Conservation (phyloP, 2,113 vertebrate species). For the Sigmodon hispidus region DNA sequence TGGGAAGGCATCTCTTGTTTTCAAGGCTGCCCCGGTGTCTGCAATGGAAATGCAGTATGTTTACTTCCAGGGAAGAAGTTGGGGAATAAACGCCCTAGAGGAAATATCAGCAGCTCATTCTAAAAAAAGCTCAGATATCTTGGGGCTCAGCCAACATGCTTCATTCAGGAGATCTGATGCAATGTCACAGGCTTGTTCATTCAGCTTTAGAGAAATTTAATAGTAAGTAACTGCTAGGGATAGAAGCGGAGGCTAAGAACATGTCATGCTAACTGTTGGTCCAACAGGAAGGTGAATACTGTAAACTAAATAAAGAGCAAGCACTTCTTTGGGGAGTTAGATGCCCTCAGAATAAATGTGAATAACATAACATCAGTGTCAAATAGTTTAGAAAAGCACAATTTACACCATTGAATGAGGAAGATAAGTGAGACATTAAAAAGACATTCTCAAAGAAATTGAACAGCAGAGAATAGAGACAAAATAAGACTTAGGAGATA, state of each 20-base stretch:
- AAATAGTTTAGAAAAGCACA: neutral
- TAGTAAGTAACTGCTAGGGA: slow-evolving; percentile 1
- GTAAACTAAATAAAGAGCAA: slow-evolving; percentile 40
- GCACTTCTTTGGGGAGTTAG: neutral
- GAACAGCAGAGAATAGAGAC: slow-evolving; percentile 22
- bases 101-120: slow-evolving; percentile 69
- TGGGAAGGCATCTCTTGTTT: slow-evolving; percentile 63
- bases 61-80: slow-evolving; percentile 75
- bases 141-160: slow-evolving; percentile 75
- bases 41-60: slow-evolving; percentile 80
- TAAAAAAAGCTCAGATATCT: slow-evolving; percentile 79
- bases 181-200: slow-evolving; percentile 69
- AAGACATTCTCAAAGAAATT: neutral
- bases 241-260: slow-evolving; percentile 32
- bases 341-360: neutral
- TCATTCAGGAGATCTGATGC: slow-evolving; percentile 80
- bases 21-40: slow-evolving; percentile 49
- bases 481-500: slow-evolving; percentile 15
- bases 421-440: neutral
- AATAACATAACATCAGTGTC: slow-evolving; percentile 28
- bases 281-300: neutral
- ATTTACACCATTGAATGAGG: neutral
- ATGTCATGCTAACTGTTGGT: neutral
- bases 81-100: slow-evolving; percentile 77
- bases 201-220: slow-evolving; percentile 67